These are phyloP conservation scores for Leptocoma aspasia DNA, from an alignment of 2,113 vertebrate genomes.

Conservation along the genomic window DNA sequence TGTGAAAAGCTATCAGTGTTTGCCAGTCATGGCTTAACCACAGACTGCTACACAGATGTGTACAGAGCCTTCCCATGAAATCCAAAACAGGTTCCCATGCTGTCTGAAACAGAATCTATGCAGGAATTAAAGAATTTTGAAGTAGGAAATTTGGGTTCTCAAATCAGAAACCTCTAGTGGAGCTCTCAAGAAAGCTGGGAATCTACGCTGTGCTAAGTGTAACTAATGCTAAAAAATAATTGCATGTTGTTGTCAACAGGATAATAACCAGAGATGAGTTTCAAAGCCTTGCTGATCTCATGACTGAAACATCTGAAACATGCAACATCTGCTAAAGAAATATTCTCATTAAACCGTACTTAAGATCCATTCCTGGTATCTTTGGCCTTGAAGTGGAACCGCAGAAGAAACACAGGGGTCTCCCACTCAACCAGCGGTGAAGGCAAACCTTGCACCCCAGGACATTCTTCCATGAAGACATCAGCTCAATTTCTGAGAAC, in stretches of 20 bases:
- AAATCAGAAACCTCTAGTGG: background rate
- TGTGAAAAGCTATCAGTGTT: background rate
- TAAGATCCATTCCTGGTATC: background rate
- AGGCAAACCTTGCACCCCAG: background rate
- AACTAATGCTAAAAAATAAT: background rate
- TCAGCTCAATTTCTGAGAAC: background rate
- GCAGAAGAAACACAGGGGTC: background rate
- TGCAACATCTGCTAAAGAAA: background rate
- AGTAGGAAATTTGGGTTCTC: background rate
- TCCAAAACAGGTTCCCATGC: background rate
- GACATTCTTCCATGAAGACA: background rate
- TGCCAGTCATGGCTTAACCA: background rate
- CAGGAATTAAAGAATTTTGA: background rate
- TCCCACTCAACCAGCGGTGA: accelerated
- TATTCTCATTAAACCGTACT: background rate
- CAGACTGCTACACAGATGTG: background rate
- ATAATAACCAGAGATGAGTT: background rate
- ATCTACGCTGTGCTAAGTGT: background rate
- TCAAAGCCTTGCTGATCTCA: background rate
- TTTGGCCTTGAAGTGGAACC: background rate
- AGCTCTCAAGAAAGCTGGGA: background rate
- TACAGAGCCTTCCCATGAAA: background rate
- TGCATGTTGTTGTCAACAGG: background rate
- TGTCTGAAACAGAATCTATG: background rate
- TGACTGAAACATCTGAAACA: background rate